A percentile compares a stretch with the other conserved stretches of the same genome.
These are phyloP conservation scores for Bimastos eiseni DNA, from an alignment of 2,888 invertebrate genomes.

Conservation along the genomic window DNA sequence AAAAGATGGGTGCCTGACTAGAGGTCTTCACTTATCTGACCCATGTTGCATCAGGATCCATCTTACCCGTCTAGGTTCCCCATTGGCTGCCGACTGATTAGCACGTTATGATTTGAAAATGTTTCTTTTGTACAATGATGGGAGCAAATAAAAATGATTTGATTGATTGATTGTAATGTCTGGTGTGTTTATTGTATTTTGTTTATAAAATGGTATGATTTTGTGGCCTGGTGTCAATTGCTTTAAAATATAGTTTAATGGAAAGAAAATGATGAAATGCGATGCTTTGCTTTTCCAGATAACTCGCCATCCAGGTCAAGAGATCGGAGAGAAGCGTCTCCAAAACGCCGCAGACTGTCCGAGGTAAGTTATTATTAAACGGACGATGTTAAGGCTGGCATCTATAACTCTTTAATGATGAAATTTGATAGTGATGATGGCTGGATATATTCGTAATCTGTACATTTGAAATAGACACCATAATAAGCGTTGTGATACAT, in stretches of 20 bases:
- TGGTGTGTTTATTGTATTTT: neutral
- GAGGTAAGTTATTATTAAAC: neutral
- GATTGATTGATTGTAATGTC: too few relatives aligned
- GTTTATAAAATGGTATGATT: neutral
- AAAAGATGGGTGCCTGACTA: too few relatives aligned
- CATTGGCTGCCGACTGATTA: too few relatives aligned
- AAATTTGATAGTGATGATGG: neutral
- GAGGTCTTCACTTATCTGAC: too few relatives aligned
- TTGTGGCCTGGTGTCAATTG: neutral
- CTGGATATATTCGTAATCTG: neutral
- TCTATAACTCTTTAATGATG: neutral
- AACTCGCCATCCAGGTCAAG: neutral
- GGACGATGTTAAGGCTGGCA: too few relatives aligned
- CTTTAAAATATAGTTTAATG: neutral
- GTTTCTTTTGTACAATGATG: too few relatives aligned
- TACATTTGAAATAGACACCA: too few relatives aligned
- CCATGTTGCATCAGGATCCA: too few relatives aligned
- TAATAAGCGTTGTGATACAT: too few relatives aligned
- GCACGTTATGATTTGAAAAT: too few relatives aligned
- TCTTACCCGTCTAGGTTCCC: too few relatives aligned
- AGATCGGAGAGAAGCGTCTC: neutral
- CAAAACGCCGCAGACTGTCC: slow-evolving; percentile 18
- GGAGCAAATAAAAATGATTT: too few relatives aligned
- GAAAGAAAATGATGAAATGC: neutral
- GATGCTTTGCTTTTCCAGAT: neutral